Conservation (phyloP, 1,140 invertebrate genomes). For the Bombus impatiens region DNA sequence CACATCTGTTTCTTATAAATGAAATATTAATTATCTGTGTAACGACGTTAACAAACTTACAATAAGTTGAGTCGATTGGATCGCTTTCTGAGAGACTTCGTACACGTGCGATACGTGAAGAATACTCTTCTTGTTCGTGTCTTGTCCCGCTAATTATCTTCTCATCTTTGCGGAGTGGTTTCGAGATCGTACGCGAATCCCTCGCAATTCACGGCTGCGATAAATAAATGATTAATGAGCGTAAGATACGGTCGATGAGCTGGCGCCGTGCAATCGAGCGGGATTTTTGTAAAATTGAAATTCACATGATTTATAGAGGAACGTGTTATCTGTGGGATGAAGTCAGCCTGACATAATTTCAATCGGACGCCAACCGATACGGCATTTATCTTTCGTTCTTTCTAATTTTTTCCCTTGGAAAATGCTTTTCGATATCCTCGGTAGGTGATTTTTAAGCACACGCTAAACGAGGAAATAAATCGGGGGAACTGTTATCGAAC, state of each 20-base stretch:
- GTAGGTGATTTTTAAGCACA: not conserved
- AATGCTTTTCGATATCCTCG: not conserved
- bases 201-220: not conserved
- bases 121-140: not conserved
- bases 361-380: not conserved
- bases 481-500: not conserved
- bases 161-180: not conserved
- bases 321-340: not conserved
- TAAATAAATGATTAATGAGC: not conserved
- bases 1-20: no score
- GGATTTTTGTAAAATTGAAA: not conserved
- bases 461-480: not conserved
- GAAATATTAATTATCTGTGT: no score
- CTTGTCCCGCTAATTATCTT: not conserved
- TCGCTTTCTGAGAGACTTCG: no score
- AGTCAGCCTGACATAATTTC: constrained; percentile 26
- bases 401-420: not conserved
- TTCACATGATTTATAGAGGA: not conserved
- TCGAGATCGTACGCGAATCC: no score
- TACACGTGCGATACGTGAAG: not conserved
- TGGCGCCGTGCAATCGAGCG: not conserved
- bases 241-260: not conserved
- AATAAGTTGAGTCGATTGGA: no score
- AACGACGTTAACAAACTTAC: no score
- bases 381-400: not conserved